Base-by-base conservation (phyloP, 2,113 vertebrate genomes). In the Nycticorax nycticorax region DNA sequence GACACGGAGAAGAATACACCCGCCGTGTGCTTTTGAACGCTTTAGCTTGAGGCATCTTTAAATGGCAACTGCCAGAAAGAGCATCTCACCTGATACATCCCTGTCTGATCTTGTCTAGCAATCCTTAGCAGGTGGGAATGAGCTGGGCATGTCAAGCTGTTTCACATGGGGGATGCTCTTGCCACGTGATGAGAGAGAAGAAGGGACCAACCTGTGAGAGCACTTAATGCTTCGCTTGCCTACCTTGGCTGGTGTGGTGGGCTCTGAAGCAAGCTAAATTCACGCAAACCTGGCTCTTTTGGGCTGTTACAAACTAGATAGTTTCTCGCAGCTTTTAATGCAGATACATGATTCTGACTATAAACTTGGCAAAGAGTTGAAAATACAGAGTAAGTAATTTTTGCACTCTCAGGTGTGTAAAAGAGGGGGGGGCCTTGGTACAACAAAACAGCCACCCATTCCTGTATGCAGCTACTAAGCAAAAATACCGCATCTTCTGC, bases 191-290 rank as follows among this genome's bases (percentile, higher is more conserved):
- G 50, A 67, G 64, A 68, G 48, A 83, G 22, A 18, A 76, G 62
- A 92, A 82, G 43, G 41, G 33, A 69, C 74, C 16, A 33, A 33
- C 22, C 33, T 39, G 9, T 73, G 21, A 23, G n/a, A 89, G 32
- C 21, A 59, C 30, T 45, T 53, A 67, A 48, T 0, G 2, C 20
- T 69, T 69, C 5, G 3, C n/a, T 89, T 2, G 8, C 24, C 68
- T 48, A 4, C 1, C 0, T 50, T 74, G 8, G 3, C 20, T 1
- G 4, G 17, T 0, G 0, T 12, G 23, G 41, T 50, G 32, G 57
- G n/a, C 48, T 93, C 53, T 60, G 35, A 45, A 76, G 41, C 0
- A 1, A 92, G 26, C 37, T 66, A n/a, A 85, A 76, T 52, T 85
- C 18, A 41, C 23, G 73, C 23, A 67, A 72, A 62, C 23, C 23